Conservation (phyloP, 1,140 invertebrate species). For the Zaprionus inermis region DNA sequence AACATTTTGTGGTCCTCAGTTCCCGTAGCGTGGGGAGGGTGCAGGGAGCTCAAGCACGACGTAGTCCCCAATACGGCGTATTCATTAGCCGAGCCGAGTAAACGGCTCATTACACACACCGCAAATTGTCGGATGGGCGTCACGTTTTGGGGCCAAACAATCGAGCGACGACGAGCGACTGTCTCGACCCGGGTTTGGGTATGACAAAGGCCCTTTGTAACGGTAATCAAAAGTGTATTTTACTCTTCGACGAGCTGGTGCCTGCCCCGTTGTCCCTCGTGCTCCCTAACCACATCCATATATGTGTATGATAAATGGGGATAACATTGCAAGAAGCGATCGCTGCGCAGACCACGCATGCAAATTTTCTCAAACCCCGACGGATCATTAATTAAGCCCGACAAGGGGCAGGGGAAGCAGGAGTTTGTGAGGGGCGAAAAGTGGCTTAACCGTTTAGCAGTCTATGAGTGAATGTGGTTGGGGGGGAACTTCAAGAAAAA, state of each 20-base stretch:
- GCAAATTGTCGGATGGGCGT: conserved; percentile 56
- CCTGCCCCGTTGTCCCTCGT: not conserved
- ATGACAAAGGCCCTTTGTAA: conserved; percentile 56
- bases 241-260: conserved; percentile 22
- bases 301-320: conserved; percentile 68
- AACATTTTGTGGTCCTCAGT: conserved; percentile 29
- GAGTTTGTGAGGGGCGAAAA: not conserved
- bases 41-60: no score
- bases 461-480: conserved; percentile 20
- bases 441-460: conserved; percentile 15
- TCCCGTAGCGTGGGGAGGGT: not conserved
- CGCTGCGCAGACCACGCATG: conserved; percentile 45
- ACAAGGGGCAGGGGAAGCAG: conserved; percentile 32
- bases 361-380: conserved; percentile 53
- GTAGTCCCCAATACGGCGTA: conserved; percentile 31
- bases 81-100: conserved; percentile 60
- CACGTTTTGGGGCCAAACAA: conserved; percentile 44
- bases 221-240: conserved; percentile 69
- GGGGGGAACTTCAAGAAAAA: conserved; percentile 9
- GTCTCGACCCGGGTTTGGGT: conserved; percentile 11
- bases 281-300: conserved; percentile 4
- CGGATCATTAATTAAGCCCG: conserved; percentile 71
- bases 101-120: conserved; percentile 70
- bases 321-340: conserved; percentile 57
- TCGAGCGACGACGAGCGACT: conserved; percentile 18